These are phyloP conservation scores for Gadus macrocephalus DNA, from an alignment of 2,113 vertebrate genomes.

Conservation along the genomic window DNA sequence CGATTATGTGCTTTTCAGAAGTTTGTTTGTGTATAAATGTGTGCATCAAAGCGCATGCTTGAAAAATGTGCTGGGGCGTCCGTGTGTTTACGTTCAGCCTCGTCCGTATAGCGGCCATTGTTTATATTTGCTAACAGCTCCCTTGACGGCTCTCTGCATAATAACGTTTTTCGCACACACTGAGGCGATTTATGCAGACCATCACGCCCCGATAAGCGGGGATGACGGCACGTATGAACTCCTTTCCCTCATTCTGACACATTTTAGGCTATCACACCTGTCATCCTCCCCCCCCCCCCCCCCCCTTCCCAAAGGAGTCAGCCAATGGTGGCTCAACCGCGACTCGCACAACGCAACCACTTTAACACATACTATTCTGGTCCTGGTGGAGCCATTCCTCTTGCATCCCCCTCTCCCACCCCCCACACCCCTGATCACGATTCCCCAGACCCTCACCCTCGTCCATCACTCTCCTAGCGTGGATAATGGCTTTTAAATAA, in stretches of 20 bases:
- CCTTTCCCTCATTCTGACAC: conserved; percentile 44
- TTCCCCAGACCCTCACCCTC: conserved; percentile 28
- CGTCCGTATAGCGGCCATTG: conserved; percentile 10
- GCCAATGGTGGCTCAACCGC: conserved; percentile 39
- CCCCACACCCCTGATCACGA: conserved; percentile 22
- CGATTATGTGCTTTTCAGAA: too few relatives aligned
- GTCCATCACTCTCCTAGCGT: conserved; percentile 37
- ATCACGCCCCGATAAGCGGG: conserved; percentile 54
- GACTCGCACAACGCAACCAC: conserved; percentile 39
- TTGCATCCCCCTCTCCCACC: conserved; percentile 43
- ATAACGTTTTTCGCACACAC: conserved; percentile 22
- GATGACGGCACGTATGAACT: conserved; percentile 49
- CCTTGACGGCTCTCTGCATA: conserved; percentile 46
- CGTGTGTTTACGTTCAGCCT: too few relatives aligned
- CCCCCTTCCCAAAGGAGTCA: too few relatives aligned
- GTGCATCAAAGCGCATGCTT: too few relatives aligned
- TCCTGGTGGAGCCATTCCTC: conserved; percentile 36
- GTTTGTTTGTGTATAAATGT: too few relatives aligned
- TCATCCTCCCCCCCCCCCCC: conserved; percentile 35
- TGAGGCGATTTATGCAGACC: conserved; percentile 43
- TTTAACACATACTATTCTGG: conserved; percentile 61
- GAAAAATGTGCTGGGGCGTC: too few relatives aligned
- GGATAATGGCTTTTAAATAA: conserved; percentile 46
- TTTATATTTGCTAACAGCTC: conserved; percentile 35
- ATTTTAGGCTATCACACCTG: conserved; percentile 59